Percentiles rank a stretch among this genome's conserved stretches.
Conservation (phyloP, 1,140 invertebrate species). For the Trachymyrmex cornetzi region DNA sequence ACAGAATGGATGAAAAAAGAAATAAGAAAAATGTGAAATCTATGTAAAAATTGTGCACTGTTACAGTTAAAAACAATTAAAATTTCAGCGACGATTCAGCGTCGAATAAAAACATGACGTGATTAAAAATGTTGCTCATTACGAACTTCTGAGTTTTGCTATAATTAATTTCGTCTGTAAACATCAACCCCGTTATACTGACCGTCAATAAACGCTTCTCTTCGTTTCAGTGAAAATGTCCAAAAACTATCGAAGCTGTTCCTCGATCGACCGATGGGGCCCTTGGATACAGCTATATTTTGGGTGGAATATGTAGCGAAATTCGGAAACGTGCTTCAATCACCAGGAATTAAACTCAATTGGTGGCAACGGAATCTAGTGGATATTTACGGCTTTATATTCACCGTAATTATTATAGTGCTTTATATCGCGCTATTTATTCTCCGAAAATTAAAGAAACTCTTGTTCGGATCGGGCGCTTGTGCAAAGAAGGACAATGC, state of each 20-base stretch:
- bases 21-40: slow-evolving; percentile 7
- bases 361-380: slow-evolving; percentile 82
- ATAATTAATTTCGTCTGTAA: background rate
- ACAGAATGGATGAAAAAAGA: background rate
- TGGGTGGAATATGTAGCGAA: slow-evolving; percentile 86
- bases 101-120: background rate
- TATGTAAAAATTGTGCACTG: background rate
- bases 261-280: slow-evolving; percentile 81
- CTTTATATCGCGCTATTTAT: slow-evolving; percentile 45
- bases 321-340: slow-evolving; percentile 82
- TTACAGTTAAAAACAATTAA: background rate
- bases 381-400: slow-evolving; percentile 81
- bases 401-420: background rate
- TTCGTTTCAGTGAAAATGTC: slow-evolving; percentile 70
- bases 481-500: background rate
- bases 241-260: slow-evolving; percentile 80
- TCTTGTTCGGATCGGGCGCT: background rate
- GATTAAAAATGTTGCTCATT: background rate
- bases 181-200: background rate
- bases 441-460: slow-evolving; percentile 31
- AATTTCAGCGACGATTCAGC: background rate
- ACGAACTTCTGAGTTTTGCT: background rate
- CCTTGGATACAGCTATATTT: slow-evolving; percentile 83
- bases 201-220: background rate
- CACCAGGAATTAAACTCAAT: slow-evolving; percentile 79